Evolutionary conservation across 2,113 vertebrate genomes (phyloP).

Genomic region (Cephalopholis sonnerati): DNA sequence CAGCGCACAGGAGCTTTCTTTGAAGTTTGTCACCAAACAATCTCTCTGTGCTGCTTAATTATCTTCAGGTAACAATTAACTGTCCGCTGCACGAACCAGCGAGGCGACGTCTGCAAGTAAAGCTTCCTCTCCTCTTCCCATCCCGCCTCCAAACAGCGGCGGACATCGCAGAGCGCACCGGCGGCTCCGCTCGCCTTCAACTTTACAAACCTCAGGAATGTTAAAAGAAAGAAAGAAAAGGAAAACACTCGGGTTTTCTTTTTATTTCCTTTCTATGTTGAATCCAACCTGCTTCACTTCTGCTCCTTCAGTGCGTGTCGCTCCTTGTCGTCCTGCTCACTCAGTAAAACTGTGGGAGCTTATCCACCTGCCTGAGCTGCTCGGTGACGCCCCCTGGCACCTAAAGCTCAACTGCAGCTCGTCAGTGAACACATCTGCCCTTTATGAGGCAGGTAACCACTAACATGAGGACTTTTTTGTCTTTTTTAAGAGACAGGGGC

Average conservation of each 20-base stretch:
- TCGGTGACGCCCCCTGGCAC: constrained; percentile 70
- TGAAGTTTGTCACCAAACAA: constrained; percentile 43
- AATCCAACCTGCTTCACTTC: constrained; percentile 1
- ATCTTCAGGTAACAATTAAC: constrained; percentile 62
- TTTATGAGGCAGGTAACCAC: neutral
- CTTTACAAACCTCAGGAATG: neutral
- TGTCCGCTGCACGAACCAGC: constrained; percentile 10
- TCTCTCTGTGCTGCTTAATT: neutral
- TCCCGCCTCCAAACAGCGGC: constrained; percentile 41
- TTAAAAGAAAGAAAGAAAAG: neutral
- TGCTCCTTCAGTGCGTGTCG: neutral
- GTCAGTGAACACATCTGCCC: neutral
- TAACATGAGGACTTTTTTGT: neutral
- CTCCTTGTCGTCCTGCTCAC: constrained; percentile 14
- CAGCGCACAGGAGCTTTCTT: constrained; percentile 27
- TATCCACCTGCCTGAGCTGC: constrained; percentile 56
- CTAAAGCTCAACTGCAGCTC: constrained; percentile 18
- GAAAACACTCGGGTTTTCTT: neutral
- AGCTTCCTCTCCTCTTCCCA: constrained; percentile 39
- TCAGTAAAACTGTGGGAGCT: constrained; percentile 3
- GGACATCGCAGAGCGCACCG: constrained; percentile 37
- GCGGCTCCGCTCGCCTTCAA: constrained; percentile 21
- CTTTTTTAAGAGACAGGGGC: neutral
- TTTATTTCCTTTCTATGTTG: neutral
- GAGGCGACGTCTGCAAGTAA: neutral